phyloP scores from a whole-genome alignment of 2,797 vertebrate genomes.

The Choloepus didactylus region DNA sequence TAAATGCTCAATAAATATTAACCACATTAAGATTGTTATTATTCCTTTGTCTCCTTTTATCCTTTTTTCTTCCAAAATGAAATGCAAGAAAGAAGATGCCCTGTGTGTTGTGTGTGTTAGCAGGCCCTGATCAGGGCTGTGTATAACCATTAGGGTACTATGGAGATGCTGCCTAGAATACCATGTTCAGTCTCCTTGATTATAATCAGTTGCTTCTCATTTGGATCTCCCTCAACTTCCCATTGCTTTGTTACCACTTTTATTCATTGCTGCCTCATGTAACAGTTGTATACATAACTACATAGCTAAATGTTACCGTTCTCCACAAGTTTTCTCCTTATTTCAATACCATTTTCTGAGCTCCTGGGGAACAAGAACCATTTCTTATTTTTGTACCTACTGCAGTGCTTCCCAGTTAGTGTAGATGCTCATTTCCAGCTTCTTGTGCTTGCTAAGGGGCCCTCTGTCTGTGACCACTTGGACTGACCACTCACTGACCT shows the following conservation, averaged over 20 bases:
- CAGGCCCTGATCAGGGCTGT: neutral
- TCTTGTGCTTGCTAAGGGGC: neutral
- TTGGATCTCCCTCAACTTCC: neutral
- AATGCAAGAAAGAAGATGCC: neutral
- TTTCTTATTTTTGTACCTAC: neutral
- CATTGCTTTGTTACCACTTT: neutral
- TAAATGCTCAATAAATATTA: neutral
- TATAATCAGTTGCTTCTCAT: neutral
- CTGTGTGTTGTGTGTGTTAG: neutral
- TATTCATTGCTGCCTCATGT: neutral
- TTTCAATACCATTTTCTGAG: neutral
- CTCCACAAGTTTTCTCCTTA: neutral
- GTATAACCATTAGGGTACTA: accelerated
- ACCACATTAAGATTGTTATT: neutral
- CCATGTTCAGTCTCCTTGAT: neutral
- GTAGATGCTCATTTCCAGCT: neutral
- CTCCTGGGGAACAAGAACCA: neutral
- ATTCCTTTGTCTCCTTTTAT: neutral
- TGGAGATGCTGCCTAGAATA: neutral
- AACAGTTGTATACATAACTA: neutral
- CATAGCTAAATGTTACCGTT: neutral
- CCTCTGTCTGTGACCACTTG: neutral
- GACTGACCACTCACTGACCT: neutral
- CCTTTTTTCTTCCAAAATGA: neutral
- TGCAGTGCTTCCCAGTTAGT: neutral